Percentiles rank a stretch among this genome's conserved stretches.
phyloP scores from a whole-genome alignment of 2,888 invertebrate species.

The Norana najaformis region DNA sequence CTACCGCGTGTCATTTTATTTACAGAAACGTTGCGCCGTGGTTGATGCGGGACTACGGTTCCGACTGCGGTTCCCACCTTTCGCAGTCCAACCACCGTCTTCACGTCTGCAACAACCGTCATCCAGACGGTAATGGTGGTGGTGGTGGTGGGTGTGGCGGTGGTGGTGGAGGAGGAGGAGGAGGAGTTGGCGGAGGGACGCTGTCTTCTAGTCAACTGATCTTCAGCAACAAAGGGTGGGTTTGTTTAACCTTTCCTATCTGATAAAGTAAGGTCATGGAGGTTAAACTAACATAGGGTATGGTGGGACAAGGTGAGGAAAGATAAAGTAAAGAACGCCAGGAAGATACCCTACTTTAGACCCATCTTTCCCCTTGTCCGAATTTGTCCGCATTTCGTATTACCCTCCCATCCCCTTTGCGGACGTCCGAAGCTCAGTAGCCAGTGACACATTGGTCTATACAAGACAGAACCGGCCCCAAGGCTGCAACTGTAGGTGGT shows the following conservation, averaged over 20 bases:
- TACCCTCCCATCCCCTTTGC: too few species aligned
- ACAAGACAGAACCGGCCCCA: too few species aligned
- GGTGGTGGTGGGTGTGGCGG: neutral
- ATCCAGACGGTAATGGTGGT: neutral
- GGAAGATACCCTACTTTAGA: too few species aligned
- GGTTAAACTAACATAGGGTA: too few species aligned
- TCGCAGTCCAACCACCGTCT: neutral
- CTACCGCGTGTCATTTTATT: neutral
- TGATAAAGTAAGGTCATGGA: too few species aligned
- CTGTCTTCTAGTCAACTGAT: neutral
- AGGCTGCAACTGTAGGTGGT: too few species aligned
- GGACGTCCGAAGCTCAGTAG: too few species aligned
- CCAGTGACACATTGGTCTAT: too few species aligned
- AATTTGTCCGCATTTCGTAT: too few species aligned
- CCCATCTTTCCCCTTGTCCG: too few species aligned
- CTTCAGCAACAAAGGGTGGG: neutral
- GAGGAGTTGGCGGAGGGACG: neutral
- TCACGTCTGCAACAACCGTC: neutral
- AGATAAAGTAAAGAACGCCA: too few species aligned
- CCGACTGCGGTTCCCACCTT: neutral
- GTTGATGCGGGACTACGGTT: conserved; percentile 19
- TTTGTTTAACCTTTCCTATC: neutral
- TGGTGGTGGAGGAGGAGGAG: neutral
- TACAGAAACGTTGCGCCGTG: conserved; percentile 10
- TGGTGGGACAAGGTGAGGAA: too few species aligned